phyloP scores from a whole-genome alignment of 2,888 invertebrate species.

The Scrobipalpa atriplicella region DNA sequence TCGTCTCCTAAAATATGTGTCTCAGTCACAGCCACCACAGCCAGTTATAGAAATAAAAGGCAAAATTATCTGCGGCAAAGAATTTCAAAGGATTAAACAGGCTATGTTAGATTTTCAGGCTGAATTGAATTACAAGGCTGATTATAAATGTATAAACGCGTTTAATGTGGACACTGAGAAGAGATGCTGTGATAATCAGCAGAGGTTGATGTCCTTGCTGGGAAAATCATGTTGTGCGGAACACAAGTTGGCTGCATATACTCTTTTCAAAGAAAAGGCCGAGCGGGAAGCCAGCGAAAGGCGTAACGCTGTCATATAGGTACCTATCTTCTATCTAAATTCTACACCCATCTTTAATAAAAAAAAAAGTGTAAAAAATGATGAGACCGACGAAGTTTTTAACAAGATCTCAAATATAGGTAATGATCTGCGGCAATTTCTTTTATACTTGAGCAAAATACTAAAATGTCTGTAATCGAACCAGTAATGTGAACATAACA shows the following conservation, averaged over 20 bases:
- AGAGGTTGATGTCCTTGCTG: constrained; percentile 56
- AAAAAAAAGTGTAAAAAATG: no score
- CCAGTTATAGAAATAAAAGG: constrained; percentile 69
- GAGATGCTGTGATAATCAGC: constrained; percentile 75
- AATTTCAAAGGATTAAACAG: constrained; percentile 73
- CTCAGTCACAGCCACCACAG: constrained; percentile 55
- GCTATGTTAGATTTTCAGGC: constrained; percentile 69
- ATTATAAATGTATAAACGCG: constrained; percentile 67
- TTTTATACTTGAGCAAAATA: no score
- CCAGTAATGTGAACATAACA: no score
- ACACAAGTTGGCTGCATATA: constrained; percentile 51
- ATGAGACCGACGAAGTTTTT: no score
- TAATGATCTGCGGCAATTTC: no score
- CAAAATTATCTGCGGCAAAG: constrained; percentile 75
- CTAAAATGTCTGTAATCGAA: no score
- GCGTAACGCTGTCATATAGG: background rate
- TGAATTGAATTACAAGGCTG: constrained; percentile 54
- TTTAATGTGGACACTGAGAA: constrained; percentile 71
- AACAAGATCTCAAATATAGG: no score
- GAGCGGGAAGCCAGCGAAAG: background rate
- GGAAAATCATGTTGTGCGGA: constrained; percentile 71
- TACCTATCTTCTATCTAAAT: no score
- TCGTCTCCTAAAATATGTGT: constrained; percentile 71
- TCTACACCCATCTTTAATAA: no score
- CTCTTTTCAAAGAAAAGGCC: constrained; percentile 1